phyloP scores from a whole-genome alignment of 1,140 invertebrate species.

The Wasmannia auropunctata region DNA sequence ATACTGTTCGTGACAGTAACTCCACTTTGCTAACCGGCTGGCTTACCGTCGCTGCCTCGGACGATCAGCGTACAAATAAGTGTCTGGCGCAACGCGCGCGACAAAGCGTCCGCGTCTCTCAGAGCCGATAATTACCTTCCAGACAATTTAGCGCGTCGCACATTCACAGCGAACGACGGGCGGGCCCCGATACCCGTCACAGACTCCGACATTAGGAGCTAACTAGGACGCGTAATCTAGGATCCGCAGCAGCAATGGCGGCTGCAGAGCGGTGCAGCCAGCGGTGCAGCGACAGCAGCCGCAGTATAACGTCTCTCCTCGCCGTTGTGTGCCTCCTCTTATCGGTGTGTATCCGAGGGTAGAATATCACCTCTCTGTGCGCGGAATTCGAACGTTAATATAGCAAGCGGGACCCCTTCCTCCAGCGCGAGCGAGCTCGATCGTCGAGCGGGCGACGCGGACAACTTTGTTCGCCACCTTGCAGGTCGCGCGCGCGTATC shows the following conservation, averaged over 20 bases:
- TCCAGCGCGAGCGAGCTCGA: too few relatives aligned
- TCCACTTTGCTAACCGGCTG: conserved; percentile 5
- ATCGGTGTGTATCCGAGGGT: neutral
- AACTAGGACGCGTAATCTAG: conserved; percentile 56
- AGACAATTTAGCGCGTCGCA: conserved; percentile 57
- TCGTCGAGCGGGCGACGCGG: neutral
- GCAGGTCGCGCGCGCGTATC: neutral
- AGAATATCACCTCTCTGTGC: neutral
- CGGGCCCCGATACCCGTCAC: conserved; percentile 49
- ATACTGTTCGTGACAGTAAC: conserved; percentile 6
- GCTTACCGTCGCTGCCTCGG: neutral
- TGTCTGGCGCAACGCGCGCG: conserved; percentile 46
- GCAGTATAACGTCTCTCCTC: conserved; percentile 4
- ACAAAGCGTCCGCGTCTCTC: conserved; percentile 30
- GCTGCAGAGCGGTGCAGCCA: neutral
- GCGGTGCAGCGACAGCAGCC: neutral
- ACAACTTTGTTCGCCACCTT: neutral
- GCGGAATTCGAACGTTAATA: conserved; percentile 4
- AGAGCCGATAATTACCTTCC: conserved; percentile 56
- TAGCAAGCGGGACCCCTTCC: neutral
- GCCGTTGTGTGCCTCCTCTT: neutral
- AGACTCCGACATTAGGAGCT: conserved; percentile 51
- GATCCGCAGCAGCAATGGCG: conserved; percentile 39
- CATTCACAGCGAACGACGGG: conserved; percentile 34
- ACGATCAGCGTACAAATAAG: conserved; percentile 52